Percentiles rank a stretch among this genome's conserved stretches.
Evolutionary conservation across 1,140 invertebrate genomes (phyloP).

Genomic region (Drosophila kanapiae): DNA sequence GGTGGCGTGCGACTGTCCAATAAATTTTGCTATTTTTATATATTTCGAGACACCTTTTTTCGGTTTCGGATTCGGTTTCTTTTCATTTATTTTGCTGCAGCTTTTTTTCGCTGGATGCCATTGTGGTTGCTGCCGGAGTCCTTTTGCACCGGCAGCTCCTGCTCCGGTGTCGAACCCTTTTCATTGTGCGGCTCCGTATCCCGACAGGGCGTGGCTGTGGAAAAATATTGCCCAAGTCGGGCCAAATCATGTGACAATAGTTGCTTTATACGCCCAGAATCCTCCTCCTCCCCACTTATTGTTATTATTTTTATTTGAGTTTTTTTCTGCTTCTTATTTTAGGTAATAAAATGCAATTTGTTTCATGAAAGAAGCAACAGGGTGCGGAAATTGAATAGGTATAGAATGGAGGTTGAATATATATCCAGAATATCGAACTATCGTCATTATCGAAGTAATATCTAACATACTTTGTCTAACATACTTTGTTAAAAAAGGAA

Average conservation of each 20-base stretch:
- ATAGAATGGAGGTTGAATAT: neutral
- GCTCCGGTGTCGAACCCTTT: constrained; percentile 71
- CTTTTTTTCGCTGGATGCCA: constrained; percentile 31
- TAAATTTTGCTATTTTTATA: constrained; percentile 80
- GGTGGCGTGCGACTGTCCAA: constrained; percentile 82
- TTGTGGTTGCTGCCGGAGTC: constrained; percentile 45
- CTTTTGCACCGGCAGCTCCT: constrained; percentile 63
- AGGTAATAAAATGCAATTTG: constrained; percentile 76
- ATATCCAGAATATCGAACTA: neutral
- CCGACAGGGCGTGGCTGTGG: constrained; percentile 26
- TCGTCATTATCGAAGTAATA: neutral
- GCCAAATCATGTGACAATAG: constrained; percentile 76
- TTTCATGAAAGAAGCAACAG: constrained; percentile 46
- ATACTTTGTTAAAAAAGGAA: too few species aligned
- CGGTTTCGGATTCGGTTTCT: constrained; percentile 7
- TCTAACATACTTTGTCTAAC: too few species aligned
- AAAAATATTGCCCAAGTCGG: constrained; percentile 44
- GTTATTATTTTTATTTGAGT: constrained; percentile 5
- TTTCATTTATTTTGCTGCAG: constrained; percentile 18
- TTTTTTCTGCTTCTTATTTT: constrained; percentile 21
- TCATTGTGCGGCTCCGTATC: constrained; percentile 53
- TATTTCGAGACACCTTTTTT: constrained; percentile 72
- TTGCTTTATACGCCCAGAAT: constrained; percentile 54
- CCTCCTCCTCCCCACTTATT: neutral
- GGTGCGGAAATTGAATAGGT: neutral